Evolutionary conservation across 2,888 invertebrate species (phyloP), one percentile per base, ranked within the genome.

Genomic region (Cantharis rustica): DNA sequence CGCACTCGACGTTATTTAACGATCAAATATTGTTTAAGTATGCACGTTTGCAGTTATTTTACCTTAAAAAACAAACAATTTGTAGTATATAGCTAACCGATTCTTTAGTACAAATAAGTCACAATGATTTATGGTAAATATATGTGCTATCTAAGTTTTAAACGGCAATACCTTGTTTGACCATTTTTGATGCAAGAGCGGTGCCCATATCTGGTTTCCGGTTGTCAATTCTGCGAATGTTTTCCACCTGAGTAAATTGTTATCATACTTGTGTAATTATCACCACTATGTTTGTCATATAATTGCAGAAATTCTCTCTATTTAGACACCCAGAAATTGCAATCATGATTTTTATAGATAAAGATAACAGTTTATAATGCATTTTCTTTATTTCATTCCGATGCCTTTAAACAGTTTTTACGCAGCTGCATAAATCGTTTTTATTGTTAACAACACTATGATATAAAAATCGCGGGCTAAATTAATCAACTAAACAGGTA

Each of bases 191-290:
- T 75, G 76, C 79, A 77, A 78, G 76, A 81, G 81, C 83, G 82
- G 81, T 83, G 81, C 80, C 85, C 85, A 85, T 85, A 85, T 85
- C 83, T 77, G 83, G 84, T 80, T 77, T 75, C 79, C 78, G 73
- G 81, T 80, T 77, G 82, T 66, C 82, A 80, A 81, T 86, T 85
- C 86, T 82, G 72, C 83, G 85, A 84, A 85, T 83, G 84, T 84
- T 84, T 83, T 85, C 85, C 85, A 85, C 84, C 84, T 84, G 85
- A 84, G 84, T 81, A 82, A 85, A 86, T 86, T 84, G 81, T 76
- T 80, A 80, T 80, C 79, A 81, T 80, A 78, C 80, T 76, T 75
- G 68, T 73, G 79, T 81, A 80, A 81, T 81, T 81, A 80, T 77
- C 73, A 69, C 75, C 75, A 75, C 79, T 76, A 74, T 76, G 76